Evolutionary conservation across 2,888 invertebrate species (phyloP), one percentile per base, ranked within the genome.

Genomic region (Drosophila anomalipes): DNA sequence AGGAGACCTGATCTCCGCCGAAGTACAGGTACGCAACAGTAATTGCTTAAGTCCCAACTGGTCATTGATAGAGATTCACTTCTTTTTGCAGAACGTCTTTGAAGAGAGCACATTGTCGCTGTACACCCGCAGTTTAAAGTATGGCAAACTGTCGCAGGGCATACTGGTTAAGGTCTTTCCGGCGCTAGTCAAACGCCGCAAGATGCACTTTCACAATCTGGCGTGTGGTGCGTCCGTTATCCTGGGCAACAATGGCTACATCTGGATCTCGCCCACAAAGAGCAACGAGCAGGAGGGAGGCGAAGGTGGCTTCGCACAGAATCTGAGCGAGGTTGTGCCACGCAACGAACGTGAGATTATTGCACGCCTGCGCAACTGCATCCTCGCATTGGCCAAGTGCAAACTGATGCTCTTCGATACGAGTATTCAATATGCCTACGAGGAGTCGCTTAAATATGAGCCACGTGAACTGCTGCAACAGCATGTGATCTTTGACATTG

Each of bases 1-100:
- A 94, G 98, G 98, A 26, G 99, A 99, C 94, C 94, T 99, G 1
- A 98, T 99, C 73, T 98, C 98, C 94, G 99, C 99, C 7, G 99
- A 99, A 94, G 99, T 99, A 0, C 99, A 99, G 92, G 87, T 90
- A 2, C 6, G 52, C 52, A 33, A 1, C 12, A 12, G 9, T 14
- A 10, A 35, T 4, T 4, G 4, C n/a, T 35, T 47, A 47, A 47
- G 9, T 26, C 16, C 26, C 26, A 47, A 47, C 30, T 47, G 39
- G 33, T 70, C 4, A 19, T 19, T 41, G n/a, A 32, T 5, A 4
- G 10, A 32, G 10, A 44, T 22, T n/a, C 7, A 7, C 7, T 10
- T 14, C n/a, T n/a, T 33, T 14, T 32, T 53, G 1, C 52, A 89
- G 90, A 97, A 96, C 92, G 95, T 98, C 7, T 97, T 96, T 92